Evolutionary conservation across 2,113 vertebrate genomes (phyloP), one percentile per base, ranked within the genome.

Genomic region (Rousettus leschenaultii): DNA sequence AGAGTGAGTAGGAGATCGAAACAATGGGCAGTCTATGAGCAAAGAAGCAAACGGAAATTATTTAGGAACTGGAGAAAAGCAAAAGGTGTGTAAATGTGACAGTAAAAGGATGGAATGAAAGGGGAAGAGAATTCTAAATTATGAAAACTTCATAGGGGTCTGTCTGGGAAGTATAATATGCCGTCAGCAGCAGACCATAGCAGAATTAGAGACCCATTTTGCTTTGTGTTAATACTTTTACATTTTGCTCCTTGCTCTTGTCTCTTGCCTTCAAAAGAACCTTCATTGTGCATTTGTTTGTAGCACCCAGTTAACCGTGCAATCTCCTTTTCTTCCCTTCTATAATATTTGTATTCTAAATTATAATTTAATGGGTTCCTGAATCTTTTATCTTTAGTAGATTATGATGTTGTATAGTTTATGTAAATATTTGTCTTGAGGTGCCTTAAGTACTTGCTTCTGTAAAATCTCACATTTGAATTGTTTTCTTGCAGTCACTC

Each of bases 351-450:
- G 66, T 97, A 82, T 96, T 96, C 65, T 95, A 96, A 97, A 96
- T 88, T 96, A 57, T 84, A 87, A 93, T 93, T 97, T 95, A 95
- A 88, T 94, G 92, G 66, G 95, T 59, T 97, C 92, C 93, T 93
- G 94, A 97, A 92, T 97, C 88, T 97, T 95, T 94, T 96, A 96
- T 96, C 96, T 97, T 97, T 94, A 94, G 95, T 92, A 96, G 96
- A 97, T 97, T 95, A 93, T 94, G 86, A 93, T 96, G 92, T 94
- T 95, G 87, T 97, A 93, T 95, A 45, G 95, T 97, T 96, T 96
- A 86, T 96, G 93, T 96, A 97, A 97, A 97, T 98, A 96, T 94
- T 97, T 97, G 71, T 97, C 92, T 97, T 88, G 82, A 97, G 94
- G 95, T 93, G 57, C 89, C 92, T 85, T 96, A 95, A 97, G 83